phyloP scores from a whole-genome alignment of 2,113 vertebrate species.

The Antechinus stuartii region DNA sequence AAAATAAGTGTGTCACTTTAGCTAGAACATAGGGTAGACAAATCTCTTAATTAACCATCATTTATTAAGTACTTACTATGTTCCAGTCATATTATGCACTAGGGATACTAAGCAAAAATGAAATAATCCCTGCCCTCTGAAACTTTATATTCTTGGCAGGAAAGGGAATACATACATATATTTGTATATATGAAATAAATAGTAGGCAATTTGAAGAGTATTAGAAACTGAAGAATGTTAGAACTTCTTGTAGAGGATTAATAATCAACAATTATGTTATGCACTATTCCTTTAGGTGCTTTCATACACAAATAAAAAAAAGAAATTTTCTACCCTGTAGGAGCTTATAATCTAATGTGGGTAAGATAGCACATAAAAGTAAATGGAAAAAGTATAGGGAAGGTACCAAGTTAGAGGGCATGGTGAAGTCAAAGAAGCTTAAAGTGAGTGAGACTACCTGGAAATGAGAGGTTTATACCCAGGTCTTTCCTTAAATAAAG shows the following conservation, averaged over 20 bases:
- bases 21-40: neutral
- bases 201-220: neutral
- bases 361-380: neutral
- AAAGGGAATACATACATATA: neutral
- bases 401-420: neutral
- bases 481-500: neutral
- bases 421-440: neutral
- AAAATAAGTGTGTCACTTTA: neutral
- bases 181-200: neutral
- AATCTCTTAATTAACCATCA: neutral
- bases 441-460: neutral
- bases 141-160: neutral
- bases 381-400: neutral
- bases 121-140: neutral
- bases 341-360: neutral
- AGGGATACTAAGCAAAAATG: neutral
- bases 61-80: neutral
- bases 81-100: neutral
- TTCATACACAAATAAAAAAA: neutral
- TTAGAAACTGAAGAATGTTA: neutral
- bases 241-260: neutral
- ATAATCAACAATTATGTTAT: neutral
- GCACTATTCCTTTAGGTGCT: neutral
- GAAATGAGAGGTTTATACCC: neutral
- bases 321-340: neutral